Percentiles rank a stretch among this genome's conserved stretches.
These are phyloP conservation scores for Lithophane semibrunnea DNA, from an alignment of 2,888 invertebrate species.

Conservation along the genomic window DNA sequence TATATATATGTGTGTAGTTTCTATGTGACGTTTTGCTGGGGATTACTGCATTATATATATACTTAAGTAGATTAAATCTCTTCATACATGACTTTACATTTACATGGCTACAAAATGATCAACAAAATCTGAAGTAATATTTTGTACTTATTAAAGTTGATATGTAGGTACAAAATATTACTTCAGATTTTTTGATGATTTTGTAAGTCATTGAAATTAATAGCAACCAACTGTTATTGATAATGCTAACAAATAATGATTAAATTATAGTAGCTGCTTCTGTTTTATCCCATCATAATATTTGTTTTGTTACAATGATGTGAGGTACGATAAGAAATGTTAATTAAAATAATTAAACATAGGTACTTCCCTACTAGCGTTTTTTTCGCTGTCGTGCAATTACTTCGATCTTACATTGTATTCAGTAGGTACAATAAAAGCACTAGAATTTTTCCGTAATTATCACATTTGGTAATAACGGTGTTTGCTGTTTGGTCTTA, in stretches of 20 bases:
- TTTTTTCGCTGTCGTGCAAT: background rate
- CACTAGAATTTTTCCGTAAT: background rate
- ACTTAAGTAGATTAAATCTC: background rate
- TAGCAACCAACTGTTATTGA: background rate
- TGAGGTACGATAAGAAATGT: background rate
- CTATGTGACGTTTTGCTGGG: background rate
- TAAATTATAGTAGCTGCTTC: background rate
- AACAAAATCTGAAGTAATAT: too few relatives aligned
- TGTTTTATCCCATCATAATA: background rate
- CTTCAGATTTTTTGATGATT: background rate
- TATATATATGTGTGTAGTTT: background rate
- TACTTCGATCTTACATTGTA: background rate
- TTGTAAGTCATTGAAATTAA: slow-evolving; percentile 7
- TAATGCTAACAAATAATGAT: slow-evolving; percentile 5
- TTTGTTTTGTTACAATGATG: background rate
- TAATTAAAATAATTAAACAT: background rate
- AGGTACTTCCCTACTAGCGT: too few relatives aligned
- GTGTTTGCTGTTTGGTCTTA: background rate
- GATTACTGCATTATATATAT: slow-evolving; percentile 5
- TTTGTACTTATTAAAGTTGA: too few relatives aligned
- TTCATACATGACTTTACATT: background rate
- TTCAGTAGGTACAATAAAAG: background rate
- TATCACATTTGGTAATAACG: background rate
- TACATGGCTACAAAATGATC: too few relatives aligned
- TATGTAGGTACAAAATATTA: background rate